phyloP scores from a whole-genome alignment of 37 sponge, comb jelly and placozoan genomes.

The Spongilla lacustris region DNA sequence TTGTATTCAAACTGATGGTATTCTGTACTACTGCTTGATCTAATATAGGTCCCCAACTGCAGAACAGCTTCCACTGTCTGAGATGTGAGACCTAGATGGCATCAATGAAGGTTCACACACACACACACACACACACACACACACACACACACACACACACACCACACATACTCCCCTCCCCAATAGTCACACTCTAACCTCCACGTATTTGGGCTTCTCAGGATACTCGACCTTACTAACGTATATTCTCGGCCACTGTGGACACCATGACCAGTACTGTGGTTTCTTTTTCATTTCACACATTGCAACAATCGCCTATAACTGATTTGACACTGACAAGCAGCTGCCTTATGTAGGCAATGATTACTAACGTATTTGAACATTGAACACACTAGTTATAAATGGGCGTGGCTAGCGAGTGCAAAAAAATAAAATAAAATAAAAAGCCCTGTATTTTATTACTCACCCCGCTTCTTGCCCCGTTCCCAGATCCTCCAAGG shows the following conservation, averaged over 20 bases:
- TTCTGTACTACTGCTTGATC: no score
- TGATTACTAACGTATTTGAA: no score
- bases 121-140: not conserved
- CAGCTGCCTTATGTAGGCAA: not conserved
- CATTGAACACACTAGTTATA: not conserved
- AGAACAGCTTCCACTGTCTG: no score
- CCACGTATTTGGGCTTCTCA: not conserved
- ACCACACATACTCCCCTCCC: not conserved
- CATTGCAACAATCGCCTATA: not conserved
- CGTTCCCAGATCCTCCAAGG: not conserved
- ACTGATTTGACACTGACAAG: not conserved
- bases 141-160: not conserved
- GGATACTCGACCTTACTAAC: not conserved
- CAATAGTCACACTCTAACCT: not conserved
- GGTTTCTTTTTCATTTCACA: not conserved
- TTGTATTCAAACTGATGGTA: no score
- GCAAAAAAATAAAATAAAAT: not conserved
- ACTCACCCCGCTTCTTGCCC: not conserved
- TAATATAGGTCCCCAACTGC: no score
- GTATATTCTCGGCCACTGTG: not conserved
- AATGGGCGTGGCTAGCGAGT: not conserved
- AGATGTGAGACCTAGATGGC: no score
- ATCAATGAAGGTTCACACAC: not conserved
- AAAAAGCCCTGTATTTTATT: no score
- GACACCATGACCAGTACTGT: not conserved